Percentiles rank a stretch among this genome's conserved stretches.
These are phyloP conservation scores for Ryuthela nishihirai DNA, from an alignment of 2,888 invertebrate genomes.

Conservation along the genomic window DNA sequence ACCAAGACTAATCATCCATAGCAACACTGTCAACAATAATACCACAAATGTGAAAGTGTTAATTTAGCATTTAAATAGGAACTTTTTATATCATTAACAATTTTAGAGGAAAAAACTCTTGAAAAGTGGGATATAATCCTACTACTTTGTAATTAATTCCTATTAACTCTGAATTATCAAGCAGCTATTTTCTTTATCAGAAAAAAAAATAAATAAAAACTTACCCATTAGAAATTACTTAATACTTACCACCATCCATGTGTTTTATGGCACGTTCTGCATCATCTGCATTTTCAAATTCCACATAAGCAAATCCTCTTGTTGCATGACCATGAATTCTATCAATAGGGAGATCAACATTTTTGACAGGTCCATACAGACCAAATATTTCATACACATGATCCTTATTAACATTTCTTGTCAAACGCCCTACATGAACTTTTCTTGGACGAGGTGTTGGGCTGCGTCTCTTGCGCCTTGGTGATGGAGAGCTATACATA, in stretches of 20 bases:
- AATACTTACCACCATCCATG: conserved; percentile 85
- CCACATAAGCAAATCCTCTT: conserved; percentile 93
- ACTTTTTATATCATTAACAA: too few species aligned
- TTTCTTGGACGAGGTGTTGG: conserved; percentile 81
- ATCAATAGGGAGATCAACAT: conserved; percentile 84
- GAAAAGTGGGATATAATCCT: too few species aligned
- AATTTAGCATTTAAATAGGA: too few species aligned
- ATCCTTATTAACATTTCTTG: conserved; percentile 80
- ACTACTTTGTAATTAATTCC: too few species aligned
- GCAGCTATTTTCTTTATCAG: too few species aligned
- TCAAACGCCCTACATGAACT: conserved; percentile 88
- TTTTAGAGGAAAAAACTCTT: too few species aligned
- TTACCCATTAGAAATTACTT: too few species aligned
- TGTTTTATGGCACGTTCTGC: conserved; percentile 98
- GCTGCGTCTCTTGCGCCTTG: conserved; percentile 58
- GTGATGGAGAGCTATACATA: conserved; percentile 43
- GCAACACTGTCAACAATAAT: too few species aligned
- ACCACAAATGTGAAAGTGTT: too few species aligned
- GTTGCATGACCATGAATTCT: conserved; percentile 80
- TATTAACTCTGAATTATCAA: too few species aligned
- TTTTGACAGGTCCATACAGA: conserved; percentile 64
- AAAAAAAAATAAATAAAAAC: too few species aligned
- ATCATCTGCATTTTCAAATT: conserved; percentile 87
- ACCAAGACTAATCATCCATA: too few species aligned
- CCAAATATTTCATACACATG: conserved; percentile 83